Evolutionary conservation across 2,113 vertebrate species (phyloP), one percentile per base, ranked within the genome.

Genomic region (Triplophysa tibetana): DNA sequence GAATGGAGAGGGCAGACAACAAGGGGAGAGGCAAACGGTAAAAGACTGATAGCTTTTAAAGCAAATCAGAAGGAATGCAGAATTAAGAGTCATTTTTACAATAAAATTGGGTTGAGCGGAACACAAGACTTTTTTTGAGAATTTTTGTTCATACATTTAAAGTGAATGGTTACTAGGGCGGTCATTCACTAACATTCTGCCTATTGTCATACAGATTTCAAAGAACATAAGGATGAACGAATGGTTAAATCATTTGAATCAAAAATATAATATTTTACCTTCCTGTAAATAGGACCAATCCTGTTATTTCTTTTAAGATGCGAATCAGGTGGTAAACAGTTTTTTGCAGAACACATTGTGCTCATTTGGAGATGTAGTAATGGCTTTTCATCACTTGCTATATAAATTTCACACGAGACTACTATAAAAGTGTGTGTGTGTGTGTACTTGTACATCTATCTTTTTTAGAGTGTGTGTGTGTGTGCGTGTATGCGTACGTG

Each of bases 1-100:
- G 84, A 84, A 82, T 80, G 83, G 84, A 87, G 7, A 85, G 83
- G 50, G 66, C 70, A 73, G 76, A 83, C 58, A 77, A 70, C n/a
- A 66, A 6, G n/a, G 12, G 29, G 9, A 43, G 29, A 43, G 43
- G 74, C 8, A 62, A 64, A 62, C 4, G 2, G 11, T 17, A 3
- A 23, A 26, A 13, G 4, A 66, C 13, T 68, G 23, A 58, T 1
- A 56, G 11, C 13, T 45, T 29, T 17, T 11, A 60, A 62, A 4
- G 10, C 5, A 13, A 63, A 63, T 63, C 23, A 63, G 24, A 63
- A 38, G 33, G 33, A 8, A 38, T 38, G 33, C 33, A 7, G 7
- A 38, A 38, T 38, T 38, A 38, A 38, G 33, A 38, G 5, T 38
- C 33, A 38, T 38, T 19, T 19, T 14, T 7, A 58, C n/a, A n/a